Evolutionary conservation across 2,888 invertebrate genomes (phyloP).

Genomic region (Pristionchus maxplancki): DNA sequence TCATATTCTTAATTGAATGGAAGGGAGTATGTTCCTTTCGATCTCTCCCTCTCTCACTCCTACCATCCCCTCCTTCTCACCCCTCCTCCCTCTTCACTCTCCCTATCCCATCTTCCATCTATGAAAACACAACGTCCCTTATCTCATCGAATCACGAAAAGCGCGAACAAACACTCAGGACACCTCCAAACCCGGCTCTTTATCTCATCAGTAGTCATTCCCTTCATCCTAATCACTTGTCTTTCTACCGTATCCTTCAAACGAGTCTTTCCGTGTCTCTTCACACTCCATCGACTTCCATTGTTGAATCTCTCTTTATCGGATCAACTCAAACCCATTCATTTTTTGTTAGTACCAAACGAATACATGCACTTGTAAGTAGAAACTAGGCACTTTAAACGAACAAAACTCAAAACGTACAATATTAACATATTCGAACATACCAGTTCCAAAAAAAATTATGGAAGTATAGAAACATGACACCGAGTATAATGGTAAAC

Average conservation of each 20-base stretch:
- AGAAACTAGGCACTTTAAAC: neutral
- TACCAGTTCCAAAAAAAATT: neutral
- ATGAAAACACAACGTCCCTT: constrained; percentile 49
- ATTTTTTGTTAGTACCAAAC: constrained; percentile 25
- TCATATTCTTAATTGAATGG: constrained; percentile 44
- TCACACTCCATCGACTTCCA: neutral
- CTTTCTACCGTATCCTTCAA: neutral
- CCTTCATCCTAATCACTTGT: constrained; percentile 1
- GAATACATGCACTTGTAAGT: neutral
- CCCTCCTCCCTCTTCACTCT: neutral
- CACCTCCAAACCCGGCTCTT: neutral
- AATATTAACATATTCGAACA: neutral
- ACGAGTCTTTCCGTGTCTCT: neutral
- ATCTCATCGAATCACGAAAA: constrained; percentile 49
- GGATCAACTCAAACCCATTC: constrained; percentile 34
- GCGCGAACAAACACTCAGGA: constrained; percentile 44
- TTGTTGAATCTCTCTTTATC: constrained; percentile 33
- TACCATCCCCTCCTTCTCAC: neutral
- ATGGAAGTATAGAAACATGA: neutral
- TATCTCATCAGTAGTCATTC: neutral
- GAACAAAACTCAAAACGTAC: neutral
- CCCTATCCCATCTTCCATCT: constrained; percentile 50
- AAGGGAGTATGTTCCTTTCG: constrained; percentile 19
- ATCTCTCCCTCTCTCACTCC: constrained; percentile 34
- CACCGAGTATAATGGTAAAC: neutral